Evolutionary conservation across 2,113 vertebrate species (phyloP).

Genomic region (Columba janthina): DNA sequence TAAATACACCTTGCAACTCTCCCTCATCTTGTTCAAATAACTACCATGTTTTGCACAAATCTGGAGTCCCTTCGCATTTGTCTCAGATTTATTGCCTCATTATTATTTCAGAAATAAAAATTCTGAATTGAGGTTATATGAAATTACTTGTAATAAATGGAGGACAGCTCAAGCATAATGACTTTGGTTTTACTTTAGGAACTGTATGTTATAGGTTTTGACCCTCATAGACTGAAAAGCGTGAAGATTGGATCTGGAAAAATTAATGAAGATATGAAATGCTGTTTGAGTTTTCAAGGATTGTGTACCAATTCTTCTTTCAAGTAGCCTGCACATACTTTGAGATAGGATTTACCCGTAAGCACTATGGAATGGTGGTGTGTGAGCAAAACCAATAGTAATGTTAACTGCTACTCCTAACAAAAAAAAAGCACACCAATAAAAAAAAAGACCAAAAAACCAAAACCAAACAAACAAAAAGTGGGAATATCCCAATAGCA

Average conservation of each 20-base stretch:
- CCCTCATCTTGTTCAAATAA: background rate
- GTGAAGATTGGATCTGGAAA: background rate
- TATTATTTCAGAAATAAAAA: background rate
- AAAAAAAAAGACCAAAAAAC: too few species aligned
- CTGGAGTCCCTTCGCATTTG: background rate
- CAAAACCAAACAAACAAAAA: background rate
- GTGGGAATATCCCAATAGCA: background rate
- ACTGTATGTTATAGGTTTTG: background rate
- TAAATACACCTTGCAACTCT: background rate
- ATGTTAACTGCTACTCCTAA: background rate
- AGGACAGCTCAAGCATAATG: background rate
- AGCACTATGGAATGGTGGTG: background rate
- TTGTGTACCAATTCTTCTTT: background rate
- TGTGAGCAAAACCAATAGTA: background rate
- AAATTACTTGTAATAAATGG: background rate
- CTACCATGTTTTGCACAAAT: background rate
- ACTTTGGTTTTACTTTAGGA: background rate
- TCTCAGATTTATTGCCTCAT: background rate
- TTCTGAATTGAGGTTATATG: background rate
- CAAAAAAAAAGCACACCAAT: too few species aligned
- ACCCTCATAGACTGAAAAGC: background rate
- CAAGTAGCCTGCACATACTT: background rate
- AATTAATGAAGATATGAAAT: background rate
- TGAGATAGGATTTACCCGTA: background rate
- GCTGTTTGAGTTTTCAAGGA: background rate